Conservation (phyloP, 1,140 invertebrate species). For the Leptinotarsa undecemlineata region DNA sequence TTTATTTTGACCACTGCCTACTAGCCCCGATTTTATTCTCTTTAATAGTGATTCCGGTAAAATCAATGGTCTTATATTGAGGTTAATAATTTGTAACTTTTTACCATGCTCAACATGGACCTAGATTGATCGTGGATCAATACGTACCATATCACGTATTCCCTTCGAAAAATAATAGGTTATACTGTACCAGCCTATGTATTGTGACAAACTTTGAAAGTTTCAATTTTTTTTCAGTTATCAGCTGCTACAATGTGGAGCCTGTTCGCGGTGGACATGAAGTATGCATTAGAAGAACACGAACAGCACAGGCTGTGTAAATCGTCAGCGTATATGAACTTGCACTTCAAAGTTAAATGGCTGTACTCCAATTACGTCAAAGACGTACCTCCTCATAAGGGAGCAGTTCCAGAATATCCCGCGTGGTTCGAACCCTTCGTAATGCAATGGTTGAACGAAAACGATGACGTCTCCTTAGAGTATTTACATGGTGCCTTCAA, state of each 20-base stretch:
- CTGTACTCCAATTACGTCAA: slow-evolving; percentile 98
- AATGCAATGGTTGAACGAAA: slow-evolving; percentile 99
- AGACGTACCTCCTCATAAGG: slow-evolving; percentile 95
- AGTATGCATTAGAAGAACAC: slow-evolving; percentile 97
- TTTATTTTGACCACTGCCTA: too few relatives aligned
- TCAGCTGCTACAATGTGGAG: slow-evolving; percentile 98
- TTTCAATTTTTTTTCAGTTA: slow-evolving; percentile 64
- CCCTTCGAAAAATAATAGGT: too few relatives aligned
- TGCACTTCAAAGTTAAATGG: slow-evolving; percentile 99
- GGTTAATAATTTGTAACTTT: too few relatives aligned
- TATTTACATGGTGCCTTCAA: slow-evolving; percentile 98
- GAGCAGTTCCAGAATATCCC: slow-evolving; percentile 92
- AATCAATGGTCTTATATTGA: too few relatives aligned
- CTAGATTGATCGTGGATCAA: too few relatives aligned
- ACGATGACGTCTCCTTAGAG: slow-evolving; percentile 98
- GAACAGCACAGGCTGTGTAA: slow-evolving; percentile 94
- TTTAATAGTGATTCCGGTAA: too few relatives aligned
- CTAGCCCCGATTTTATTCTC: too few relatives aligned
- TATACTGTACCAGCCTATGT: too few relatives aligned
- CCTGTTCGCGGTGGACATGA: slow-evolving; percentile 96
- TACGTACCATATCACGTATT: too few relatives aligned
- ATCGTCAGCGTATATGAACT: slow-evolving; percentile 98
- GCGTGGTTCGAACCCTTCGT: slow-evolving; percentile 99
- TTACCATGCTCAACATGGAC: too few relatives aligned
- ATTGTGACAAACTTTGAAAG: too few relatives aligned